These are phyloP conservation scores for Cheilosia grossa DNA, from an alignment of 2,888 invertebrate genomes.

Conservation along the genomic window DNA sequence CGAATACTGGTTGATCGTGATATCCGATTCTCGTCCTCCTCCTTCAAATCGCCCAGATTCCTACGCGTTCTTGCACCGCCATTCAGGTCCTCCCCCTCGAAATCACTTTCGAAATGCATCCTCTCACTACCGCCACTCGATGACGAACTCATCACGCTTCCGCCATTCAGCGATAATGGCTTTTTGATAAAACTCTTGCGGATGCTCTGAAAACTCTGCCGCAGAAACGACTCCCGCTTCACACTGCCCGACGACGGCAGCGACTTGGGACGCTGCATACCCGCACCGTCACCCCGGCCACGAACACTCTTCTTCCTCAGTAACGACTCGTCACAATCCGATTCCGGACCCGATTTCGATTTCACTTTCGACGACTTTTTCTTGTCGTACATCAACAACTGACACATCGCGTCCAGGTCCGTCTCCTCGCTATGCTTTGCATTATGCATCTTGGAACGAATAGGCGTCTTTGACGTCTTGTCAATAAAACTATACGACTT, in stretches of 20 bases:
- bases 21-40: constrained; percentile 60
- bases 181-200: constrained; percentile 79
- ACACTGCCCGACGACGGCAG: constrained; percentile 62
- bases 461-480: constrained; percentile 51
- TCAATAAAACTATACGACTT: constrained; percentile 79
- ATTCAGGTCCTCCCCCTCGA: constrained; percentile 56
- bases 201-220: constrained; percentile 80
- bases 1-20: constrained; percentile 39
- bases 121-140: constrained; percentile 66
- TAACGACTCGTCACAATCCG: constrained; percentile 49
- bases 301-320: constrained; percentile 46
- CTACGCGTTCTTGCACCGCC: constrained; percentile 42
- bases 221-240: constrained; percentile 80
- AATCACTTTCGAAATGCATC: constrained; percentile 58
- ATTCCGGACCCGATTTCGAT: constrained; percentile 48
- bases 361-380: constrained; percentile 39
- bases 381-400: constrained; percentile 32
- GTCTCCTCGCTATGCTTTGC: constrained; percentile 43
- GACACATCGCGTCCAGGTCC: constrained; percentile 41
- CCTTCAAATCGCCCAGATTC: constrained; percentile 62
- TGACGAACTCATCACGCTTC: constrained; percentile 63
- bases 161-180: constrained; percentile 48
- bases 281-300: not conserved
- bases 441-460: constrained; percentile 21
- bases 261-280: constrained; percentile 44